A percentile compares a stretch with the other conserved stretches of the same genome.
Conservation (phyloP, 1,140 invertebrate genomes). For the Tetramorium simillimum region DNA sequence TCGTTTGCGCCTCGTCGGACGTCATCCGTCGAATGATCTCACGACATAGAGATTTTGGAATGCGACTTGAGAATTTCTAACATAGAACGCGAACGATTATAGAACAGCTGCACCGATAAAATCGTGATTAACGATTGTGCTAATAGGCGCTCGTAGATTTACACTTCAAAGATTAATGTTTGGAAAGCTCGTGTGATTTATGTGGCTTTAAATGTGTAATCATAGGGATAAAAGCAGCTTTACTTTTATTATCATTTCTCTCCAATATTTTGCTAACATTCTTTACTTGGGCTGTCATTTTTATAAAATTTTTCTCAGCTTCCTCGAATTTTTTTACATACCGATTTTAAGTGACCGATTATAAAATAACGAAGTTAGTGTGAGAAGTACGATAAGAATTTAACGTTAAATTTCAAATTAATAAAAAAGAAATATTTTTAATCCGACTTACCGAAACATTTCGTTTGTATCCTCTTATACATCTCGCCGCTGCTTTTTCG, state of each 20-base stretch:
- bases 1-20: background rate
- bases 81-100: constrained; percentile 19
- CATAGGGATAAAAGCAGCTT: background rate
- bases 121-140: constrained; percentile 4
- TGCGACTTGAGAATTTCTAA: constrained; percentile 5
- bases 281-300: background rate
- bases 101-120: constrained; percentile 1
- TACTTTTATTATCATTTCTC: background rate
- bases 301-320: background rate
- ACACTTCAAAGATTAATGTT: background rate
- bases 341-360: background rate
- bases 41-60: constrained; percentile 49
- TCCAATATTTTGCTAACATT: background rate
- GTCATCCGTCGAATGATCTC: constrained; percentile 33
- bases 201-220: background rate
- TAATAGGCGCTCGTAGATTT: background rate
- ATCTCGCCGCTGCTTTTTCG: constrained; percentile 96
- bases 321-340: background rate
- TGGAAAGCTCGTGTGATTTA: background rate
- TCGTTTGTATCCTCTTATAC: constrained; percentile 93
- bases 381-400: background rate
- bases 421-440: background rate
- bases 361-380: background rate
- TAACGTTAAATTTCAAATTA: background rate
- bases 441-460: constrained; percentile 90